These are phyloP conservation scores for Xylocampa areola DNA, from an alignment of 2,888 invertebrate genomes.

Conservation along the genomic window DNA sequence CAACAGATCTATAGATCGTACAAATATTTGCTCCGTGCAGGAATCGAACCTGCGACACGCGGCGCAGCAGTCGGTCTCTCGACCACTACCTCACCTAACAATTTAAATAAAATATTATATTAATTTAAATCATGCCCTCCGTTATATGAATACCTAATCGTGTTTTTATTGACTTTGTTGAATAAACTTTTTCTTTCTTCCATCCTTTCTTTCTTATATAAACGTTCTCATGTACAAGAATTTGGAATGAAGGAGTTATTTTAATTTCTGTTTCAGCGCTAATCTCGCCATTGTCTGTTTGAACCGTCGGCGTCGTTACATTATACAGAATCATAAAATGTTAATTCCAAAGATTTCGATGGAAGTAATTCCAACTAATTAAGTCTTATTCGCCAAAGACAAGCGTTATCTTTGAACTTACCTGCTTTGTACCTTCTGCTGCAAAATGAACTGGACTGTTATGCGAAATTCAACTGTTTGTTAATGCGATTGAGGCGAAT, in stretches of 20 bases:
- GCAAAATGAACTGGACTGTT: slow-evolving; percentile 29
- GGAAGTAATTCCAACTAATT: slow-evolving; percentile 82
- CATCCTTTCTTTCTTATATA: too few relatives aligned
- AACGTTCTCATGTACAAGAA: too few relatives aligned
- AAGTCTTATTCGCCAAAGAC: slow-evolving; percentile 77
- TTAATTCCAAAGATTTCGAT: slow-evolving; percentile 58
- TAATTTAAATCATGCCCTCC: too few relatives aligned
- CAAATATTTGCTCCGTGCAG: too few relatives aligned
- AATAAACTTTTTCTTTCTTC: too few relatives aligned
- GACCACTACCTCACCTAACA: too few relatives aligned
- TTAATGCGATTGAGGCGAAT: slow-evolving; percentile 36
- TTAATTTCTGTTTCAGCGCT: neutral
- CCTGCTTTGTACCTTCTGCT: slow-evolving; percentile 74
- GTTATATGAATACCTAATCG: too few relatives aligned
- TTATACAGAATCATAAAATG: slow-evolving; percentile 54
- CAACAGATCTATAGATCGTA: too few relatives aligned
- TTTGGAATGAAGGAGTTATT: slow-evolving; percentile 12
- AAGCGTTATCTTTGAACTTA: slow-evolving; percentile 87
- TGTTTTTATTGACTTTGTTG: too few relatives aligned
- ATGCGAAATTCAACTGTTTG: slow-evolving; percentile 45
- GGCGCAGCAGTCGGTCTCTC: too few relatives aligned
- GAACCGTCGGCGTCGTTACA: slow-evolving; percentile 26
- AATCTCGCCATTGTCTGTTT: slow-evolving; percentile 40
- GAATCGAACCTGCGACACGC: too few relatives aligned
- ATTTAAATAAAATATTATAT: too few relatives aligned